Conservation (phyloP, 2,888 invertebrate genomes). For the Alitta virens region DNA sequence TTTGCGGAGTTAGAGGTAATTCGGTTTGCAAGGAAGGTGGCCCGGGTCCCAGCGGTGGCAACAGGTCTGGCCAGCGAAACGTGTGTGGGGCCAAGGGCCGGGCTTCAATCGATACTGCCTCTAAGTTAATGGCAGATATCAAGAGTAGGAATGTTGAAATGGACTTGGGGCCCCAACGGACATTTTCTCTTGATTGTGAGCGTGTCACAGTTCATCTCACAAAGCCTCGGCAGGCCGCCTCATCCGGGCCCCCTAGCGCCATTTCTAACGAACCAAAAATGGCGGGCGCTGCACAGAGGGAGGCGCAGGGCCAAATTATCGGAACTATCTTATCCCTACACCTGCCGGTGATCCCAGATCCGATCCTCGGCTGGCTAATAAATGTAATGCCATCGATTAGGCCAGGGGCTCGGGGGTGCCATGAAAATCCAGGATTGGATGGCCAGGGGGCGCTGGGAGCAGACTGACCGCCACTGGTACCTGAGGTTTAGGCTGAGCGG, state of each 20-base stretch:
- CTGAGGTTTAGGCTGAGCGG: not conserved
- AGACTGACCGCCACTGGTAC: slow-evolving; percentile 1
- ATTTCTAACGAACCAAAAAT: slow-evolving; percentile 15
- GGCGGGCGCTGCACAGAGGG: slow-evolving; percentile 1
- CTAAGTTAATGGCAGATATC: slow-evolving; percentile 3
- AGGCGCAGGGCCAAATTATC: slow-evolving; percentile 11
- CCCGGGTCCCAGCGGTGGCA: slow-evolving; percentile 2
- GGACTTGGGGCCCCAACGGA: not conserved
- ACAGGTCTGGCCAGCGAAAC: slow-evolving; percentile 13
- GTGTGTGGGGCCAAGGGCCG: slow-evolving; percentile 8
- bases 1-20: slow-evolving; percentile 14
- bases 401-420: slow-evolving; percentile 16
- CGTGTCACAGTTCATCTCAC: slow-evolving; percentile 16
- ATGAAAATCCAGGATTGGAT: slow-evolving; percentile 5
- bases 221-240: slow-evolving; percentile 1
- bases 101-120: slow-evolving; percentile 9
- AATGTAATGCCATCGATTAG: slow-evolving; percentile 28
- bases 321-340: slow-evolving; percentile 23
- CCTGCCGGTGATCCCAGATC: slow-evolving; percentile 14
- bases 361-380: slow-evolving; percentile 14
- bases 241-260: not conserved
- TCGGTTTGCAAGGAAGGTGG: slow-evolving; percentile 13
- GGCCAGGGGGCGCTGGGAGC: slow-evolving; percentile 8
- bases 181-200: not conserved
- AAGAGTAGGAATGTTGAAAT: slow-evolving; percentile 10